Percentiles rank a stretch among this genome's conserved stretches.
phyloP scores from a whole-genome alignment of 2,888 invertebrate species.

The Cyrtodaria siliqua region DNA sequence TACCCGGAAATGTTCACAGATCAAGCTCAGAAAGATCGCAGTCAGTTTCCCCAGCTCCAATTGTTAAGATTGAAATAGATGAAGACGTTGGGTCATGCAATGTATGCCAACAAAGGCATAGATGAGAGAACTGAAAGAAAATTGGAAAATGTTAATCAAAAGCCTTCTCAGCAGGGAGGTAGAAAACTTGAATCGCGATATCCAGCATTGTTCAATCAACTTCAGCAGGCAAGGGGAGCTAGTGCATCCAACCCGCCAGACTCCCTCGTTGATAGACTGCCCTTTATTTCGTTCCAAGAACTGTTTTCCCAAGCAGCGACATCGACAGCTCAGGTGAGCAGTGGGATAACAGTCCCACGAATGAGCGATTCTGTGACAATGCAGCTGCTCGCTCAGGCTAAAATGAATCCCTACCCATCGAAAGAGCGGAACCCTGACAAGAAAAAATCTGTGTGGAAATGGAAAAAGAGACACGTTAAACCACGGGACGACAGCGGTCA shows the following conservation, averaged over 20 bases:
- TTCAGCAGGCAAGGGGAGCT: slow-evolving; percentile 36
- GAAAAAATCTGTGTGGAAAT: slow-evolving; percentile 48
- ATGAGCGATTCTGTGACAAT: slow-evolving; percentile 19
- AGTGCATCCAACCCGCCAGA: slow-evolving; percentile 24
- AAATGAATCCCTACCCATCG: slow-evolving; percentile 17
- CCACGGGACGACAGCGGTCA: slow-evolving; percentile 45
- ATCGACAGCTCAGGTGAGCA: slow-evolving; percentile 1
- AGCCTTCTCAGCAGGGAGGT: neutral
- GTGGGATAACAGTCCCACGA: slow-evolving; percentile 3
- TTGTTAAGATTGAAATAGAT: slow-evolving; percentile 58
- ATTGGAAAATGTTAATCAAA: slow-evolving; percentile 3
- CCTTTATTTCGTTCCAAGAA: slow-evolving; percentile 63
- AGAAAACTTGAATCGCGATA: slow-evolving; percentile 51
- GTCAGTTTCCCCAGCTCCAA: slow-evolving; percentile 41
- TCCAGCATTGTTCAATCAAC: slow-evolving; percentile 60
- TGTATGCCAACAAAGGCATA: slow-evolving; percentile 4
- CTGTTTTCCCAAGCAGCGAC: slow-evolving; percentile 43
- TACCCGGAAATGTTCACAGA: neutral
- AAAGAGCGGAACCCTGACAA: neutral
- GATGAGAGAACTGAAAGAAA: slow-evolving; percentile 10
- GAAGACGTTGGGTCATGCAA: slow-evolving; percentile 24
- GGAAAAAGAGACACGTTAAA: slow-evolving; percentile 55
- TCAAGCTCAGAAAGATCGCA: slow-evolving; percentile 18
- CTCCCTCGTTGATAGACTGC: slow-evolving; percentile 54
- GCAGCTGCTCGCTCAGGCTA: slow-evolving; percentile 28